phyloP scores from a whole-genome alignment of 2,888 invertebrate species.

The Cremastobaeus sp. region DNA sequence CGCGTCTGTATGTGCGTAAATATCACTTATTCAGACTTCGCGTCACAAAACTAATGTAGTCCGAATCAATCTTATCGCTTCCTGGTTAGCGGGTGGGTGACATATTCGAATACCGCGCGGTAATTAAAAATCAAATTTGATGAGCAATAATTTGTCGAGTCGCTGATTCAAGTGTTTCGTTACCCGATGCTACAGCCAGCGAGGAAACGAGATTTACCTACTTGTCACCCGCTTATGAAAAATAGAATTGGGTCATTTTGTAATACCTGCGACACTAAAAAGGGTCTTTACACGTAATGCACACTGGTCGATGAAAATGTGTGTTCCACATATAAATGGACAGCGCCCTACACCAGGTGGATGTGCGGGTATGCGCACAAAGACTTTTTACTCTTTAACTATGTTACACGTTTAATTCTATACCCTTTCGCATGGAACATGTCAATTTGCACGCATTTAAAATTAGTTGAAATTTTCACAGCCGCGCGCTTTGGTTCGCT shows the following conservation, averaged over 20 bases:
- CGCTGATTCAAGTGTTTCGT: not conserved
- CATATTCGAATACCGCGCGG: not conserved
- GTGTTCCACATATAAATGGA: conserved; percentile 35
- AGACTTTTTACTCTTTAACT: conserved; percentile 33
- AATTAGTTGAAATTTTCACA: too few species aligned
- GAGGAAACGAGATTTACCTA: conserved; percentile 6
- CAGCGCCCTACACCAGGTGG: conserved; percentile 32
- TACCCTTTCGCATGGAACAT: conserved; percentile 32
- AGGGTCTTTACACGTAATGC: conserved; percentile 20
- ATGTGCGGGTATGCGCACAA: conserved; percentile 31
- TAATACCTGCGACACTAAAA: conserved; percentile 22
- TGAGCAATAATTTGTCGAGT: conserved; percentile 6
- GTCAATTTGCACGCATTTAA: conserved; percentile 10
- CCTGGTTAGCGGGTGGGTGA: conserved; percentile 19
- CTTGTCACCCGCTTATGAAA: conserved; percentile 10
- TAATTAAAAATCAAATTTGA: conserved; percentile 23
- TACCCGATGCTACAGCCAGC: too few species aligned
- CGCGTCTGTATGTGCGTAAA: conserved; percentile 14
- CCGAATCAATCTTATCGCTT: conserved; percentile 30
- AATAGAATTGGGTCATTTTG: conserved; percentile 40
- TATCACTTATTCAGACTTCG: conserved; percentile 46
- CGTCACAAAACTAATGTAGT: conserved; percentile 29
- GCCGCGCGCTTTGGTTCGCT: too few species aligned
- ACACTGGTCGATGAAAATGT: conserved; percentile 33
- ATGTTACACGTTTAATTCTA: conserved; percentile 37